A percentile compares a stretch with the other conserved stretches of the same genome.
phyloP scores from a whole-genome alignment of 2,888 invertebrate species.

The Drosophila kokeensis region DNA sequence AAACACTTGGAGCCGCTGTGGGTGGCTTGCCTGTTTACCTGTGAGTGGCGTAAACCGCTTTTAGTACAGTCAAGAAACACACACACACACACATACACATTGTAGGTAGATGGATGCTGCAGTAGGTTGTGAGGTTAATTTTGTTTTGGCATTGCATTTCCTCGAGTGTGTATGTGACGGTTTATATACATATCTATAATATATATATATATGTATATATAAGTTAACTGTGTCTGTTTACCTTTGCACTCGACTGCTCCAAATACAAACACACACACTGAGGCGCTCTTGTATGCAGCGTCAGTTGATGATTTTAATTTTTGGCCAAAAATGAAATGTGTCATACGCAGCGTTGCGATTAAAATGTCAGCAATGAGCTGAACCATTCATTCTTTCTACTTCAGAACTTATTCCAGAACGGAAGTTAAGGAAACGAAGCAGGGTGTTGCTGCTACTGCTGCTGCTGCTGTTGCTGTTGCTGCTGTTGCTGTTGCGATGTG shows the following conservation, averaged over 20 bases:
- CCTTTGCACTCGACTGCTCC: constrained; percentile 70
- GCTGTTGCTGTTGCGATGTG: constrained; percentile 5
- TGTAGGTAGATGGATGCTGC: constrained; percentile 49
- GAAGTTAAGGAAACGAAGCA: constrained; percentile 4
- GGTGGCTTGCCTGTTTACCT: constrained; percentile 55
- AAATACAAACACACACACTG: constrained; percentile 49
- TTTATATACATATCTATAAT: not conserved
- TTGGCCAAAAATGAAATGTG: constrained; percentile 63
- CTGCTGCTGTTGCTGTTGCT: not conserved
- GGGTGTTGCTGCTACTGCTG: not conserved
- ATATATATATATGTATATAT: constrained; percentile 10
- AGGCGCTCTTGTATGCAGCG: constrained; percentile 10
- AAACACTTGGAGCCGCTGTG: constrained; percentile 52
- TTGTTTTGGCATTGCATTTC: constrained; percentile 69
- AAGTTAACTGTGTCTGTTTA: constrained; percentile 61
- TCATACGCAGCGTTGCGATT: constrained; percentile 58
- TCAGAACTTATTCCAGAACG: constrained; percentile 6
- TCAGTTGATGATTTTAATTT: constrained; percentile 58
- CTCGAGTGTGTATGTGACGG: constrained; percentile 9
- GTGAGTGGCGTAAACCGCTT: constrained; percentile 76
- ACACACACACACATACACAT: constrained; percentile 15
- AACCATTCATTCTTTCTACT: constrained; percentile 8
- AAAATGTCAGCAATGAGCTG: constrained; percentile 24
- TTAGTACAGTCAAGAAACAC: constrained; percentile 66
- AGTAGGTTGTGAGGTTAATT: constrained; percentile 77